Conservation (phyloP, 2,797 vertebrate genomes). For the Loris lydekkerianus region DNA sequence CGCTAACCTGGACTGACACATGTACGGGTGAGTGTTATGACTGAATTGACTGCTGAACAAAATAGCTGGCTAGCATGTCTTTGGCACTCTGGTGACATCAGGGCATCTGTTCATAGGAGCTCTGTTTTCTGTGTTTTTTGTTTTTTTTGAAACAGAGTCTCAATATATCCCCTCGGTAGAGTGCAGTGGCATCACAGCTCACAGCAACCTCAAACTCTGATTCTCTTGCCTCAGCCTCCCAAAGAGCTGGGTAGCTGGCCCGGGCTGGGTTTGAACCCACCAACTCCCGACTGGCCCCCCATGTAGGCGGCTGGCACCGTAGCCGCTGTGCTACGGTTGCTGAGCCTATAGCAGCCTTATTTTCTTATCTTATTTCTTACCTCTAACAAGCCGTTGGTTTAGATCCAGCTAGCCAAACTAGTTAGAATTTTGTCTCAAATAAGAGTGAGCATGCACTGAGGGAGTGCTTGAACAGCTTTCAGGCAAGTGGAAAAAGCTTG, state of each 20-base stretch:
- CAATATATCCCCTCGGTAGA: too few species aligned
- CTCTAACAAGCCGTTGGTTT: background rate
- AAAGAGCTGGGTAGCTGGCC: too few species aligned
- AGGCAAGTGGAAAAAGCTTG: background rate
- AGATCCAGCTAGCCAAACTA: slow-evolving; percentile 10
- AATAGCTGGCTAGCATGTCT: background rate
- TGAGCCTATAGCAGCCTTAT: background rate
- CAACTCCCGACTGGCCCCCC: too few species aligned
- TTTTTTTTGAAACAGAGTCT: too few species aligned
- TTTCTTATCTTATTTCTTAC: background rate
- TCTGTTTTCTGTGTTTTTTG: too few species aligned
- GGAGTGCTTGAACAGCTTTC: background rate
- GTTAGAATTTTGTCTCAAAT: background rate
- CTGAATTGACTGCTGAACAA: background rate
- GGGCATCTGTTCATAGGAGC: background rate
- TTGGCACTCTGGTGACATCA: background rate
- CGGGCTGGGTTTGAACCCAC: too few species aligned
- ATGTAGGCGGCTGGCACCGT: too few species aligned
- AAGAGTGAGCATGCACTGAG: background rate
- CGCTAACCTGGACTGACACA: background rate
- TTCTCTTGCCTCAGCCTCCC: too few species aligned
- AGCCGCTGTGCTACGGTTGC: too few species aligned
- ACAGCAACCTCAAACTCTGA: too few species aligned
- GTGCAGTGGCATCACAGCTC: too few species aligned
- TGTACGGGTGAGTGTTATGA: background rate